Evolutionary conservation across 2,113 vertebrate genomes (phyloP).

Genomic region (Cyprinus carpio): DNA sequence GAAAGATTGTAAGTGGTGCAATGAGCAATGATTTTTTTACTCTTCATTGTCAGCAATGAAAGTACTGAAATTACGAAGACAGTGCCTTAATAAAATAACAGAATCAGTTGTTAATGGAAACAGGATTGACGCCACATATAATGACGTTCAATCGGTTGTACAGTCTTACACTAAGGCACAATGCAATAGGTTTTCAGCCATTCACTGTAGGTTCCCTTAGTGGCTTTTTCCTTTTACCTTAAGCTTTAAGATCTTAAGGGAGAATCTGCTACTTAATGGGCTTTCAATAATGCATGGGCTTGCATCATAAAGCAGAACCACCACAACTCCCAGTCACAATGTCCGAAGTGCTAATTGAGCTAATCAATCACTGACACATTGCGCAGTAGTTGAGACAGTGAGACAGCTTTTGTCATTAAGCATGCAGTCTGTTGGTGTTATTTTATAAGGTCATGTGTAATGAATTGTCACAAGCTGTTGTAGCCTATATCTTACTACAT

Average conservation of each 20-base stretch:
- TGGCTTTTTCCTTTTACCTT: background rate
- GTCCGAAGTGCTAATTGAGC: constrained; percentile 22
- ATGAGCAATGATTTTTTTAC: constrained; percentile 64
- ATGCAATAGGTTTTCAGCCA: background rate
- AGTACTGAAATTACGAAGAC: background rate
- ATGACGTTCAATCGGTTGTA: background rate
- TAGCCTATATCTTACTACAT: background rate
- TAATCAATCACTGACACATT: constrained; percentile 36
- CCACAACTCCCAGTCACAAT: constrained; percentile 23
- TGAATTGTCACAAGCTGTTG: constrained; percentile 5
- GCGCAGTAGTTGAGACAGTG: constrained; percentile 12
- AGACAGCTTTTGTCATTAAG: constrained; percentile 45
- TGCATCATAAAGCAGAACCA: constrained; percentile 17
- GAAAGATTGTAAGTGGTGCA: constrained; percentile 61
- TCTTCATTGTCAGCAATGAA: constrained; percentile 17
- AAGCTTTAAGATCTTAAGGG: background rate
- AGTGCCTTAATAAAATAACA: background rate
- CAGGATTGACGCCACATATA: background rate
- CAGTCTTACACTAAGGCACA: background rate
- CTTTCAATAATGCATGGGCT: constrained; percentile 1
- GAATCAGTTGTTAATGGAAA: background rate
- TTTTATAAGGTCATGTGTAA: constrained; percentile 19
- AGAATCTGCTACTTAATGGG: constrained; percentile 3
- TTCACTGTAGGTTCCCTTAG: background rate
- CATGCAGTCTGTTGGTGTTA: constrained; percentile 32